Base-by-base conservation (phyloP, 2,888 invertebrate genomes). In the Hirudinaria manillensis region DNA sequence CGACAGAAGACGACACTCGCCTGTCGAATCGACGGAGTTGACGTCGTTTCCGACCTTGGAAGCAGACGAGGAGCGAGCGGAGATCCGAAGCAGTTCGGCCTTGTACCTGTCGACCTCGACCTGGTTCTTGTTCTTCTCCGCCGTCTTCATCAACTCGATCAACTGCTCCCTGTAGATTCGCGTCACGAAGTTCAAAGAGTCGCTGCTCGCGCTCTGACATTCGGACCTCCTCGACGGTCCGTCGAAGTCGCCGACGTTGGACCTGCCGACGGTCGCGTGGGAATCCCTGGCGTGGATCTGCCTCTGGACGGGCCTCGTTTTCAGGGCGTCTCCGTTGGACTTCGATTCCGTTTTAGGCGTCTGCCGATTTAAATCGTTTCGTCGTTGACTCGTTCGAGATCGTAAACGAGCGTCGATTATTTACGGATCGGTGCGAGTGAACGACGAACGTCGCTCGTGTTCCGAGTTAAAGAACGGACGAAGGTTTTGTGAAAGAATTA, bases 131-230 rank as follows among this genome's bases (percentile, higher is more conserved):
- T 82, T 83, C 76, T 81, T 81, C 74, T 84, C 83, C 0, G 85
- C 84, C 32, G 83, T 82, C 66, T 81, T 92, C 90, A 95, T 94
- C 75, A 98, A 89, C 72, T 79, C 79, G 76, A 93, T 92, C 78
- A 96, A 87, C 84, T 97, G 95, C 76, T 84, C 84, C 13, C 81
- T 79, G 79, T 85, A 85, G 77, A 85, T 85, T 61, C 84, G 76
- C 6, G 83, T 80, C 29, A 84, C 84, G 80, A 85, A 83, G 70
- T 98, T 97, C 84, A 95, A 95, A 61, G 96, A 93, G 87, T 95
- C 95, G 86, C 92, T 93, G 86, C 75, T 75, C 73, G 78, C 79
- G 3, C 74, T 68, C 77, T 77, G 7, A 75, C 38, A 27, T 74
- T 73, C 56, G 77, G 70, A 78, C 79, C 82, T 77, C 75, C 81